phyloP scores from a whole-genome alignment of 2,797 vertebrate species.

The Poecilia velifera region DNA sequence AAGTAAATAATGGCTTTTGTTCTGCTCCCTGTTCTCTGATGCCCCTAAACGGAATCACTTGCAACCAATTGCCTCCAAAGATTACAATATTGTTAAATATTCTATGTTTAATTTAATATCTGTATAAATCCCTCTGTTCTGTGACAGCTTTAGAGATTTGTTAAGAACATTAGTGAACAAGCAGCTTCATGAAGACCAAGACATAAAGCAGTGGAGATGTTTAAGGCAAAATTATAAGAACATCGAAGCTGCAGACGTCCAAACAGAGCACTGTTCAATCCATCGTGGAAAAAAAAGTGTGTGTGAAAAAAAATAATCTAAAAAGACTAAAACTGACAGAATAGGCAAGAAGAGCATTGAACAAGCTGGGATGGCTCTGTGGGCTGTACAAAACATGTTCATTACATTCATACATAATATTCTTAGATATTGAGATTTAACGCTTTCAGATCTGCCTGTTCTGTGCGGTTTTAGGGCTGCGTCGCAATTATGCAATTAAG shows the following conservation, averaged over 20 bases:
- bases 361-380: too few relatives aligned
- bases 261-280: not conserved
- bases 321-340: too few relatives aligned
- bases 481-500: too few relatives aligned
- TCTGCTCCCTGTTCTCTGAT: not conserved
- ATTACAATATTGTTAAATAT: not conserved
- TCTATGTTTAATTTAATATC: not conserved
- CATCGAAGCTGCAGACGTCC: too few relatives aligned
- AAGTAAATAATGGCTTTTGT: not conserved
- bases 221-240: not conserved
- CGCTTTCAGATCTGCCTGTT: too few relatives aligned
- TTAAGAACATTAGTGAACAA: not conserved
- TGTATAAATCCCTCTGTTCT: not conserved
- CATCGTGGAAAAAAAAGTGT: not conserved
- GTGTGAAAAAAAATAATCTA: too few relatives aligned
- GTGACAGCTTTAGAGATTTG: not conserved
- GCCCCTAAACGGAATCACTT: not conserved
- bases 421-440: too few relatives aligned
- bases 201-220: not conserved
- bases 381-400: too few relatives aligned
- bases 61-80: not conserved
- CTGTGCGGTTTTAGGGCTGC: too few relatives aligned
- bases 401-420: too few relatives aligned
- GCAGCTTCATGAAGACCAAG: not conserved
- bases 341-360: too few relatives aligned